Evolutionary conservation across 2,888 invertebrate species (phyloP).

Genomic region (Sarcophaga rosellei): DNA sequence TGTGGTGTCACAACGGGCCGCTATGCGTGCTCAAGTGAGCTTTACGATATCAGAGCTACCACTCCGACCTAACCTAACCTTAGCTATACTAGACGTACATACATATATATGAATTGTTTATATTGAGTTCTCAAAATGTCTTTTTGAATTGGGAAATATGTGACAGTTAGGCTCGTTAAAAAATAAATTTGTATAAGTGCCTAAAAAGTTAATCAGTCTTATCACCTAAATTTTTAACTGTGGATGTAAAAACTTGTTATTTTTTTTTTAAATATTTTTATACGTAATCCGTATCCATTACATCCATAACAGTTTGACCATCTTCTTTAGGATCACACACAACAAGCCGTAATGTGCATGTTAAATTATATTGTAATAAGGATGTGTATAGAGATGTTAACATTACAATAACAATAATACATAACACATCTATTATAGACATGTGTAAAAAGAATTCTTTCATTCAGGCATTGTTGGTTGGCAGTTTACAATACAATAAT

Average conservation of each 20-base stretch:
- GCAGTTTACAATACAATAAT: neutral
- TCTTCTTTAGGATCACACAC: neutral
- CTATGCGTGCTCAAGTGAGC: too few relatives aligned
- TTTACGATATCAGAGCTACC: too few relatives aligned
- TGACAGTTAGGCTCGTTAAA: too few relatives aligned
- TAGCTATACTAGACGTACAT: too few relatives aligned
- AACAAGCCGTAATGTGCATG: neutral
- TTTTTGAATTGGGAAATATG: too few relatives aligned
- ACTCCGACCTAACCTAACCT: too few relatives aligned
- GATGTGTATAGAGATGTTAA: constrained; percentile 10
- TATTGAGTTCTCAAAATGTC: too few relatives aligned
- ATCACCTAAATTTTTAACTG: too few relatives aligned
- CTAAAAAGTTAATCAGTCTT: too few relatives aligned
- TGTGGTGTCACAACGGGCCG: too few relatives aligned
- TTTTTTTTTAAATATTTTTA: neutral
- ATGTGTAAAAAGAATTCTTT: constrained; percentile 6
- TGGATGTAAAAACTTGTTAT: neutral
- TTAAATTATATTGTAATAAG: neutral
- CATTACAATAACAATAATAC: constrained; percentile 15
- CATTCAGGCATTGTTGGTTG: neutral
- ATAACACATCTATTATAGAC: neutral
- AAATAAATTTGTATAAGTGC: too few relatives aligned
- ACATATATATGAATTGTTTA: too few relatives aligned
- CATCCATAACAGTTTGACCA: neutral
- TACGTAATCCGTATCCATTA: neutral